phyloP scores from a whole-genome alignment of 2,113 vertebrate genomes.

The Strix uralensis region DNA sequence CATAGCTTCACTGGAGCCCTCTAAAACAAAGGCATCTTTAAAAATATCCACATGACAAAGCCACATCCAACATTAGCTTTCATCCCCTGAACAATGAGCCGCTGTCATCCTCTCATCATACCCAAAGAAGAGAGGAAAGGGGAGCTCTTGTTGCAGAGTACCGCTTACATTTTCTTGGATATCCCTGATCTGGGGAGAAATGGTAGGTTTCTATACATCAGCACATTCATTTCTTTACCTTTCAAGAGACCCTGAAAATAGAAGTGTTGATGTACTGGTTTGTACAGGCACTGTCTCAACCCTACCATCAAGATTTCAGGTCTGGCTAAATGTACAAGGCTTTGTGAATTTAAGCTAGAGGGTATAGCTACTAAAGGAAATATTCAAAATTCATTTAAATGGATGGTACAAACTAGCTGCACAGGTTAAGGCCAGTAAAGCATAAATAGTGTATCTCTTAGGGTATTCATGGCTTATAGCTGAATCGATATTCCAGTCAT shows the following conservation, averaged over 20 bases:
- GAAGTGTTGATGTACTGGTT: not conserved
- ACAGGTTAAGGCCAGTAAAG: not conserved
- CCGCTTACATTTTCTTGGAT: not conserved
- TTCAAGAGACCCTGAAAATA: not conserved
- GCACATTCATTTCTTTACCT: not conserved
- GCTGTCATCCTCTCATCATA: not conserved
- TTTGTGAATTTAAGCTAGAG: not conserved
- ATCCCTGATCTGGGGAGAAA: not conserved
- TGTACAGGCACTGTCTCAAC: not conserved
- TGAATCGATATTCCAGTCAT: not conserved
- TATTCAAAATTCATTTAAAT: not conserved
- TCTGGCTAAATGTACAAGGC: not conserved
- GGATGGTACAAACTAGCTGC: not conserved
- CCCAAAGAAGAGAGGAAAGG: not conserved
- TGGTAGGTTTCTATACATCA: not conserved
- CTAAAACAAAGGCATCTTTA: conserved; percentile 15
- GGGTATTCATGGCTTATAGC: not conserved
- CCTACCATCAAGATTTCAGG: not conserved
- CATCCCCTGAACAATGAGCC: not conserved
- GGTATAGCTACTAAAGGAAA: not conserved
- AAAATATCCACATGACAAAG: not conserved
- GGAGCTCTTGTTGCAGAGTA: not conserved
- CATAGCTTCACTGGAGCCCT: not conserved
- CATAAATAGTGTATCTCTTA: not conserved
- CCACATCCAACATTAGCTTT: not conserved